These are phyloP conservation scores for Philaethria dido DNA, from an alignment of 2,888 invertebrate species.

Conservation along the genomic window DNA sequence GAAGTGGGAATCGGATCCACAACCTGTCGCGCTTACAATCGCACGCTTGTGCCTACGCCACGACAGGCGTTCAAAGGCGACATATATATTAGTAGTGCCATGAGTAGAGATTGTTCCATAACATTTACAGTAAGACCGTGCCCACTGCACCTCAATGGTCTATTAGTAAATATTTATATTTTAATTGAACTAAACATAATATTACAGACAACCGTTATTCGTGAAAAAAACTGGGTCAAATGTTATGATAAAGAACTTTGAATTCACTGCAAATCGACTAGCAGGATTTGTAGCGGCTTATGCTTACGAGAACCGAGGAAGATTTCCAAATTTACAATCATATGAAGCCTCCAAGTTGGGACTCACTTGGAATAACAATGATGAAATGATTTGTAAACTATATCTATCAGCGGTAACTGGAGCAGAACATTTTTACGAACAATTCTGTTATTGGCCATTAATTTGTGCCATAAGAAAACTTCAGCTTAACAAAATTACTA, in stretches of 20 bases:
- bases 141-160: too few relatives aligned
- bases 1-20: too few relatives aligned
- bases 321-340: slow-evolving; percentile 52
- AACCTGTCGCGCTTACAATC: too few relatives aligned
- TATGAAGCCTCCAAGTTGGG: slow-evolving; percentile 56
- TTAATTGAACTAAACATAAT: too few relatives aligned
- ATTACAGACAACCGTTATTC: slow-evolving; percentile 56
- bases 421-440: slow-evolving; percentile 58
- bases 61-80: too few relatives aligned
- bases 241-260: slow-evolving; percentile 52
- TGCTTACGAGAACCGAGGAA: slow-evolving; percentile 55
- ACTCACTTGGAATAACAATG: slow-evolving; percentile 55
- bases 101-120: too few relatives aligned
- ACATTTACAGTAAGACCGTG: too few relatives aligned
- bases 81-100: too few relatives aligned
- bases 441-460: slow-evolving; percentile 59
- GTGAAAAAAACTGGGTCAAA: slow-evolving; percentile 56
- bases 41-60: too few relatives aligned
- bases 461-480: slow-evolving; percentile 60
- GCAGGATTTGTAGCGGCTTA: slow-evolving; percentile 59
- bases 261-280: slow-evolving; percentile 62
- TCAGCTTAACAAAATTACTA: slow-evolving; percentile 57
- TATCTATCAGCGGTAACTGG: slow-evolving; percentile 61
- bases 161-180: too few relatives aligned
- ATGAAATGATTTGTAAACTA: slow-evolving; percentile 50